Evolutionary conservation across 2,113 vertebrate species (phyloP).

Genomic region (Monopterus albus): DNA sequence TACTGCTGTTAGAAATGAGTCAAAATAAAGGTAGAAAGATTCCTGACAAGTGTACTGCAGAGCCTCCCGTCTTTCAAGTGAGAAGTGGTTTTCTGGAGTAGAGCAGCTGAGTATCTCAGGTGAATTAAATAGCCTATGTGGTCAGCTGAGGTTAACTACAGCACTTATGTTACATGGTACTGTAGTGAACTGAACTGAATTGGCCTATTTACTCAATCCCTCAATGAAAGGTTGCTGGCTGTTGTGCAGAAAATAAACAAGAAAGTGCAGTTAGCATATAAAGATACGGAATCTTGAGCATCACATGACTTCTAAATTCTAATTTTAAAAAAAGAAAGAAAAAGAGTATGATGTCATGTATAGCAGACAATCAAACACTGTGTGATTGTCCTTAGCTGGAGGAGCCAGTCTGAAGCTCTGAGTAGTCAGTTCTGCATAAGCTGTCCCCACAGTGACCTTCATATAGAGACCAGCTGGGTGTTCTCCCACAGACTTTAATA

Average conservation of each 20-base stretch:
- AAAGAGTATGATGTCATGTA: neutral
- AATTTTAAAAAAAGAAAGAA: no score
- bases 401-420: neutral
- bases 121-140: slow-evolving; percentile 31
- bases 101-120: slow-evolving; percentile 15
- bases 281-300: neutral
- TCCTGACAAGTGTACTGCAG: neutral
- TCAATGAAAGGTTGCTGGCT: neutral
- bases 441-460: neutral
- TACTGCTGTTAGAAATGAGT: slow-evolving; percentile 1
- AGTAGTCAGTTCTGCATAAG: neutral
- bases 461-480: neutral
- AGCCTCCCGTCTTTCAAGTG: neutral
- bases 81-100: neutral
- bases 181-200: slow-evolving; percentile 13
- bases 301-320: neutral
- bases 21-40: neutral
- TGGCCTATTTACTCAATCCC: neutral
- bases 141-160: slow-evolving; percentile 9
- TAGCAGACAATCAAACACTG: neutral
- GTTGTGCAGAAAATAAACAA: neutral
- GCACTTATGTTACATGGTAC: no score
- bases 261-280: no score
- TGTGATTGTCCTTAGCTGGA: neutral
- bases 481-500: no score